phyloP scores from a whole-genome alignment of 2,888 invertebrate species.

The Galerucella calmariensis region DNA sequence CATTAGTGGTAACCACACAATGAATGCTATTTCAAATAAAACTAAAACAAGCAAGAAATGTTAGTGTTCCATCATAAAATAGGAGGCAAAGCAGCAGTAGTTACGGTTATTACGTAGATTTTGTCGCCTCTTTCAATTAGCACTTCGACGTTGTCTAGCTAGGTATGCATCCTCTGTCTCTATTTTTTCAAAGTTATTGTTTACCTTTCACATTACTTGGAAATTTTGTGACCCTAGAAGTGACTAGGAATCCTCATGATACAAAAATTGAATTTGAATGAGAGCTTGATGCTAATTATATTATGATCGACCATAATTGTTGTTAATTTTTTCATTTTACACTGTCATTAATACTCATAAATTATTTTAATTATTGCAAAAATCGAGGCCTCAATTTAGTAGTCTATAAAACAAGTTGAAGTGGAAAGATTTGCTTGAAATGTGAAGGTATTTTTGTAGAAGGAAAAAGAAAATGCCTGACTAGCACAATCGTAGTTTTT shows the following conservation, averaged over 20 bases:
- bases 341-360: not conserved
- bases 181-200: constrained; percentile 55
- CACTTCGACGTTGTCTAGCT: constrained; percentile 58
- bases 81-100: constrained; percentile 49
- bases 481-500: too few relatives aligned
- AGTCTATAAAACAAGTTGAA: too few relatives aligned
- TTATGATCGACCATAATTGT: not conserved
- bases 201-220: constrained; percentile 63
- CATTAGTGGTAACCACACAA: constrained; percentile 28
- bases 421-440: too few relatives aligned
- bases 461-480: too few relatives aligned
- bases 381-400: not conserved
- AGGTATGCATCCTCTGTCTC: constrained; percentile 58
- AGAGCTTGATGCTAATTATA: not conserved
- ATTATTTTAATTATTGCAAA: not conserved
- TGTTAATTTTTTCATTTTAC: not conserved
- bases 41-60: constrained; percentile 38
- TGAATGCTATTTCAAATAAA: constrained; percentile 42
- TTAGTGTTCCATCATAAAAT: constrained; percentile 47
- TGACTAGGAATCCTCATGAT: not conserved
- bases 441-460: too few relatives aligned
- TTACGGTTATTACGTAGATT: constrained; percentile 56
- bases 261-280: not conserved
- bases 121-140: constrained; percentile 60
- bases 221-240: constrained; percentile 59